Evolutionary conservation across 2,888 invertebrate genomes (phyloP), one percentile per base, ranked within the genome.

Genomic region (Peribatodes rhomboidaria): DNA sequence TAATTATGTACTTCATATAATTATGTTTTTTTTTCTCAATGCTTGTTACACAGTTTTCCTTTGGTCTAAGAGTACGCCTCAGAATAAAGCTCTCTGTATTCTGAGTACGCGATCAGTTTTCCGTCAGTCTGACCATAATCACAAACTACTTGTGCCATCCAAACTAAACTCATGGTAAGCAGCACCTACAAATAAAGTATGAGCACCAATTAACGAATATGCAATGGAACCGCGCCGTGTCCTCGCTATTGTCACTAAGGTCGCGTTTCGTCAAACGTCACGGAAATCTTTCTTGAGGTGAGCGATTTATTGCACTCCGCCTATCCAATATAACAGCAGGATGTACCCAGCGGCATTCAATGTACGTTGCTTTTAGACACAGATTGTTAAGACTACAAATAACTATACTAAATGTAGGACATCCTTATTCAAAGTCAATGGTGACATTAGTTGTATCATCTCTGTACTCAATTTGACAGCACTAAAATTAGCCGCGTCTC

Each of bases 281-380:
- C 46, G 27, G 46, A 46, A 46, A 46, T 27, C 27, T 46, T 46
- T n/a, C 46, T 27, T 46, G 46, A 46, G 16, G n/a, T 27, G 0
- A n/a, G 16, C 27, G 27, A 44, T 42, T 42, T 44, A 44, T 27
- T 46, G 46, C 53, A 22, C 39, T 53, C 53, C 53, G 31, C n/a
- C 46, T 46, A 46, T 46, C 22, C 27, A 27, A 42, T 46, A 22
- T n/a, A 22, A 7, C n/a, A 27, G 46, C 46, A 46, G 46, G 46
- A 46, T 46, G 27, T 46, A n/a, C 46, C 22, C 27, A 27, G 13
- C 20, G 13, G 22, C 13, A 13, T 10, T 18, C 18, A 14, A 42
- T 22, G n/a, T 13, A 9, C n/a, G 22, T 46, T 27, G 27, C 18
- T 18, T 20, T 20, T 18, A 18, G 10, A 46, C 13, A n/a, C 46